Conservation (phyloP, 2,113 vertebrate genomes). For the Cricetomys ansorgei region DNA sequence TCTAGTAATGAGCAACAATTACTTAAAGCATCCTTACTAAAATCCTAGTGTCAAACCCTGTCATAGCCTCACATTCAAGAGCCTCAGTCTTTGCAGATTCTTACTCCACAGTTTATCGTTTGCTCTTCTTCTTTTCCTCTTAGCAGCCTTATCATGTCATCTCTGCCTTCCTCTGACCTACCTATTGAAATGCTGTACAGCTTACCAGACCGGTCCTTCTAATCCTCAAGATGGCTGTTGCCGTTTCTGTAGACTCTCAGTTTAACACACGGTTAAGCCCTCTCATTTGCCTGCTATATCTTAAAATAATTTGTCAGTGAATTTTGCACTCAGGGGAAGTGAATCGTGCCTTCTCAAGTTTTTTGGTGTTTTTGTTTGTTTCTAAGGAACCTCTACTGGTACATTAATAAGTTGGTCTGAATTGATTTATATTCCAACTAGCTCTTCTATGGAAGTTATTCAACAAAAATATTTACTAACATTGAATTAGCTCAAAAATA, state of each 20-base stretch:
- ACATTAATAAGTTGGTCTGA: not conserved
- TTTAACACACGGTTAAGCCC: not conserved
- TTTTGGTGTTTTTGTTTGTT: not conserved
- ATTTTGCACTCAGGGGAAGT: not conserved
- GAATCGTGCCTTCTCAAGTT: not conserved
- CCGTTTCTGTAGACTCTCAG: not conserved
- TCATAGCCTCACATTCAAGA: not conserved
- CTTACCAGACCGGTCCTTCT: not conserved
- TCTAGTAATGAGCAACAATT: not conserved
- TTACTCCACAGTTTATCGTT: not conserved
- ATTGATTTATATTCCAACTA: not conserved
- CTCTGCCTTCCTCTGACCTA: not conserved
- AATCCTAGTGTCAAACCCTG: not conserved
- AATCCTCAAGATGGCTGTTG: not conserved
- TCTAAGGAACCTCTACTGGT: not conserved
- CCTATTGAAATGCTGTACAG: not conserved
- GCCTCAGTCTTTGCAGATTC: not conserved
- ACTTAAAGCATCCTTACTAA: not conserved
- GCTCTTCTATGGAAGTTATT: not conserved
- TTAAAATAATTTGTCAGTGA: constrained; percentile 40
- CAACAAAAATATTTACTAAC: not conserved
- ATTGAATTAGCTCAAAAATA: not conserved
- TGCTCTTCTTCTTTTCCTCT: not conserved
- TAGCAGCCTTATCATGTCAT: not conserved
- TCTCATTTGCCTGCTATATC: not conserved